Percentiles rank a stretch among this genome's conserved stretches.
Evolutionary conservation across 64 coral and sea anemone species (phyloP).

Genomic region (Astreopora myriophthalma): DNA sequence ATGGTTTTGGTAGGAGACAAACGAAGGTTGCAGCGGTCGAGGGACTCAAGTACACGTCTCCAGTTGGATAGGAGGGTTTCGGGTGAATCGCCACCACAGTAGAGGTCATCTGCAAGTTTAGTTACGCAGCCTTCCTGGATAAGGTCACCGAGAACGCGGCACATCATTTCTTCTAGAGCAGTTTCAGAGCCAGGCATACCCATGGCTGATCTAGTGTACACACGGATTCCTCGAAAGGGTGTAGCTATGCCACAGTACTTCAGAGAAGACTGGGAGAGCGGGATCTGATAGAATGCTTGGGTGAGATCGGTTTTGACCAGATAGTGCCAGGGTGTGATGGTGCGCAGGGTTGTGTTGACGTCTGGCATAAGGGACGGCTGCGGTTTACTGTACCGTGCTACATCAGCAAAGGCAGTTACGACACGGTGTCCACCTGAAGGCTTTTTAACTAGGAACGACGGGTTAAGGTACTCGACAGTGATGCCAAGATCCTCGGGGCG

Average conservation of each 20-base stretch:
- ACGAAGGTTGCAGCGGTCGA: constrained; percentile 38
- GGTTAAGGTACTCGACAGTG: constrained; percentile 49
- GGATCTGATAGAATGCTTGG: constrained; percentile 51
- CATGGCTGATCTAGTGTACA: constrained; percentile 53
- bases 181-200: constrained; percentile 59
- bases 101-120: constrained; percentile 52
- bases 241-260: constrained; percentile 67
- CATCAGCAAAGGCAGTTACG: constrained; percentile 27
- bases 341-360: constrained; percentile 42
- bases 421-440: constrained; percentile 6
- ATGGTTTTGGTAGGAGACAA: constrained; percentile 49
- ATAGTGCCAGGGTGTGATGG: background rate
- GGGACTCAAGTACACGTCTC: background rate
- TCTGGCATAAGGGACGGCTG: constrained; percentile 57
- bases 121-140: constrained; percentile 18
- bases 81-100: constrained; percentile 10
- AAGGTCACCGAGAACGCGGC: constrained; percentile 39
- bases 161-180: constrained; percentile 63
- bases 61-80: constrained; percentile 23
- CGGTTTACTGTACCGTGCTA: constrained; percentile 48
- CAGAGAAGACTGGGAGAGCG: background rate
- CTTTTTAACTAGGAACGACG: constrained; percentile 48
- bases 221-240: constrained; percentile 40
- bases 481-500: constrained; percentile 32
- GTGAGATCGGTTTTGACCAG: constrained; percentile 42